Conservation (phyloP, 2,797 vertebrate species). For the Eremophila alpestris region DNA sequence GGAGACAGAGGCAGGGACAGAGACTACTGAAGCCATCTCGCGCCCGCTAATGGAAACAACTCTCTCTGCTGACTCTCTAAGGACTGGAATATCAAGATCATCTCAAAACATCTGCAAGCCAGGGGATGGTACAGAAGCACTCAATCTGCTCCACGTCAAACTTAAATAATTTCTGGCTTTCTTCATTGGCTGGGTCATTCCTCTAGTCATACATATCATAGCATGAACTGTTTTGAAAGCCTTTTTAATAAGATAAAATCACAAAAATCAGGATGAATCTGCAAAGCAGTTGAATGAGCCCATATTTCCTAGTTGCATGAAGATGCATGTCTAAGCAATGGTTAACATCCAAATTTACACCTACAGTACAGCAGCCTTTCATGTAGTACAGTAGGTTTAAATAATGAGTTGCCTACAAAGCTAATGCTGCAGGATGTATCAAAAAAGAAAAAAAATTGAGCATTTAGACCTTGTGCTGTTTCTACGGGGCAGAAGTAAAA, state of each 20-base stretch:
- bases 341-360: constrained; percentile 76
- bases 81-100: constrained; percentile 86
- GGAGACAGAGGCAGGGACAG: constrained; percentile 79
- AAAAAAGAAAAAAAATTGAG: constrained; percentile 47
- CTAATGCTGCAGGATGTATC: constrained; percentile 58
- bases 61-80: constrained; percentile 86
- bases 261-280: constrained; percentile 73
- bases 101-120: constrained; percentile 81
- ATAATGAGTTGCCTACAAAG: constrained; percentile 62
- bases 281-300: constrained; percentile 73
- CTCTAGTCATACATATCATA: constrained; percentile 84
- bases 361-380: constrained; percentile 65
- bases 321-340: constrained; percentile 86
- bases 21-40: constrained; percentile 82
- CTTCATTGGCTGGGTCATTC: constrained; percentile 80
- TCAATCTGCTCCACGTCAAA: constrained; percentile 88
- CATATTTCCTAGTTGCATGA: constrained; percentile 84
- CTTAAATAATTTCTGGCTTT: constrained; percentile 85
- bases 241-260: constrained; percentile 75
- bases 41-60: constrained; percentile 77
- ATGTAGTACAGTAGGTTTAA: constrained; percentile 72
- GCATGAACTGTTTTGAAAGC: constrained; percentile 84
- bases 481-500: constrained; percentile 64
- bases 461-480: constrained; percentile 61
- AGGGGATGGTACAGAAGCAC: constrained; percentile 83